Percentiles rank a stretch among this genome's conserved stretches.
Conservation (phyloP, 1,140 invertebrate species). For the Anadara kagoshimensis region DNA sequence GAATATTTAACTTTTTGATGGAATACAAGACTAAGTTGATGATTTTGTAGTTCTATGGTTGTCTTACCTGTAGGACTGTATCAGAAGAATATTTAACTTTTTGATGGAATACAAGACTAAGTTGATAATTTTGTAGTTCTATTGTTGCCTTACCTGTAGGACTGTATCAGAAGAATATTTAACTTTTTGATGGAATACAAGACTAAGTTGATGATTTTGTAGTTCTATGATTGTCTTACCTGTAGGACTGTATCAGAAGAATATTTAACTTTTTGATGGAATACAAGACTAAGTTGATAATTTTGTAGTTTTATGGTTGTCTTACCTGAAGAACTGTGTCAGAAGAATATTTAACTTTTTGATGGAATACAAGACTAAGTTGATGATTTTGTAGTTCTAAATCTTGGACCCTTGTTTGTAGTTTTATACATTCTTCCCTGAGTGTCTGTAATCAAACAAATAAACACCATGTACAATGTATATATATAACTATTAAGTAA, state of each 20-base stretch:
- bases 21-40: slow-evolving; percentile 65
- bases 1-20: slow-evolving; percentile 38
- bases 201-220: slow-evolving; percentile 71
- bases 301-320: slow-evolving; percentile 67
- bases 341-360: slow-evolving; percentile 39
- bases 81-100: slow-evolving; percentile 43
- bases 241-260: slow-evolving; percentile 50
- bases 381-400: slow-evolving; percentile 73
- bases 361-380: slow-evolving; percentile 61
- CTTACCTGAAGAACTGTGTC: slow-evolving; percentile 55
- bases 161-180: slow-evolving; percentile 46
- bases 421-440: slow-evolving; percentile 73
- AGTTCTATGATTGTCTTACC: slow-evolving; percentile 63
- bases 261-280: slow-evolving; percentile 35
- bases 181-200: slow-evolving; percentile 50
- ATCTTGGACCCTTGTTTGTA: slow-evolving; percentile 72
- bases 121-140: slow-evolving; percentile 72
- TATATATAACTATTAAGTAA: no score
- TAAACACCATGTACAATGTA: no score
- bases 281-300: slow-evolving; percentile 66
- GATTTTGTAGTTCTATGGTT: slow-evolving; percentile 72
- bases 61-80: slow-evolving; percentile 50
- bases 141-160: slow-evolving; percentile 70
- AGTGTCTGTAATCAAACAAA: slow-evolving; percentile 62
- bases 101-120: slow-evolving; percentile 60